A percentile compares a stretch with the other conserved stretches of the same genome.
Conservation (phyloP, 2,888 invertebrate genomes). For the Ornithoptera priamus region DNA sequence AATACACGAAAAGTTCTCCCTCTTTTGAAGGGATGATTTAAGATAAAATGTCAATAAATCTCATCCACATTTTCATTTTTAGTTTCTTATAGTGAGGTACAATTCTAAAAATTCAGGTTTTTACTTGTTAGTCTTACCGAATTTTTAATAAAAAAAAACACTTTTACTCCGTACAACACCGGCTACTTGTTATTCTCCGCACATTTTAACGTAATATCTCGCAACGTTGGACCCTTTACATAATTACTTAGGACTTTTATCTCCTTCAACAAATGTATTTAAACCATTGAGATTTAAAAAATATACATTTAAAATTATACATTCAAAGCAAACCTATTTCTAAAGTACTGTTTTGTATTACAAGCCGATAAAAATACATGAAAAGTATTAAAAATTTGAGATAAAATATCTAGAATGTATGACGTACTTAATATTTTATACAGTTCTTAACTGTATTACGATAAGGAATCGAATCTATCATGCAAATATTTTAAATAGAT, state of each 20-base stretch:
- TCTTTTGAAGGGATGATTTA: no score
- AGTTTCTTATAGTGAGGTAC: neutral
- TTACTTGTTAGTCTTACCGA: neutral
- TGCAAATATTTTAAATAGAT: no score
- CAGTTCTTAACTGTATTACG: no score
- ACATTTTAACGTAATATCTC: slow-evolving; percentile 1
- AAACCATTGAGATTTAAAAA: neutral
- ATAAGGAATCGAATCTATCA: no score
- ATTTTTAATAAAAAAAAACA: neutral
- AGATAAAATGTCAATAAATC: no score
- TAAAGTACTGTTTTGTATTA: no score
- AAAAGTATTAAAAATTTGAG: no score
- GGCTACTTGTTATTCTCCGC: neutral
- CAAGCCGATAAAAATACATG: no score
- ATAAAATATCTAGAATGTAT: no score
- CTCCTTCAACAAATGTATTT: slow-evolving; percentile 2
- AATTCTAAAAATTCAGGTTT: neutral
- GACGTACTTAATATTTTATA: no score
- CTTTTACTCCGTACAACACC: neutral
- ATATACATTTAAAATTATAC: neutral
- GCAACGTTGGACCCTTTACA: neutral
- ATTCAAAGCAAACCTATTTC: neutral
- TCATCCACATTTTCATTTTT: no score
- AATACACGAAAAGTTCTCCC: no score
- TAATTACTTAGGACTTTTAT: slow-evolving; percentile 1